Base-by-base conservation (phyloP, 2,797 vertebrate species). In the Typhlichthys eigenmanni region DNA sequence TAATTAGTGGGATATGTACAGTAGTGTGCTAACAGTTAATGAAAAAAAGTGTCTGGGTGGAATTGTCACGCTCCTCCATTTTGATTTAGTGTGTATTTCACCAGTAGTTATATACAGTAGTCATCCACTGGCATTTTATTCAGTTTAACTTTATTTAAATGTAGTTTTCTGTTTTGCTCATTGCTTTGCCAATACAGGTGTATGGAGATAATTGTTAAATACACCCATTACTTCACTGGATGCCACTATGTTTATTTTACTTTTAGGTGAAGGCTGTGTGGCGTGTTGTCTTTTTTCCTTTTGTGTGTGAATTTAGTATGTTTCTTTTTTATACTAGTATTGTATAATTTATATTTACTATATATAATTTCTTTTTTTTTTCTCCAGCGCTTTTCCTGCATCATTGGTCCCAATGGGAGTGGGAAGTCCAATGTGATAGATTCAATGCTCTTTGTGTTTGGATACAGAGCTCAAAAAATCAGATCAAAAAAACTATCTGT, bases 361-460 rank as follows among this genome's bases (percentile, higher is more conserved):
- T 32, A 2, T 72, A 48, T 66, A 29, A n/a, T 57, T 74, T 64
- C 47, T 67, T 68, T 5, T 51, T 60, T 64, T 64, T 72, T 65
- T 76, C 59, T 76, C 34, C 90, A 99, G 98, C 95, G 96, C 47
- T 99, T 99, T 84, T 97, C 98, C 3, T 99, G 97, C 74, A 99
- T 99, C 88, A 95, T 99, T 84, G 97, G 98, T 60, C 98, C 98
- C 58, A 99, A 99, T 71, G 98, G 98, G 83, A 99, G 98, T 71
- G 98, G 98, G 56, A 99, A 99, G 90, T 99, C 97, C 85, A 99
- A 99, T 74, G 93, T 98, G 80, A 99, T 99, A 78, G 98, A 99
- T 91, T 97, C 98, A 5, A 97, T 99, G 96, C 96, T 99, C 58
- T 99, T 99, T 93, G 98, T 99, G 24, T 99, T 99, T 83, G 98